Conservation (phyloP, 2,113 vertebrate genomes). For the Lipophrys pholis region DNA sequence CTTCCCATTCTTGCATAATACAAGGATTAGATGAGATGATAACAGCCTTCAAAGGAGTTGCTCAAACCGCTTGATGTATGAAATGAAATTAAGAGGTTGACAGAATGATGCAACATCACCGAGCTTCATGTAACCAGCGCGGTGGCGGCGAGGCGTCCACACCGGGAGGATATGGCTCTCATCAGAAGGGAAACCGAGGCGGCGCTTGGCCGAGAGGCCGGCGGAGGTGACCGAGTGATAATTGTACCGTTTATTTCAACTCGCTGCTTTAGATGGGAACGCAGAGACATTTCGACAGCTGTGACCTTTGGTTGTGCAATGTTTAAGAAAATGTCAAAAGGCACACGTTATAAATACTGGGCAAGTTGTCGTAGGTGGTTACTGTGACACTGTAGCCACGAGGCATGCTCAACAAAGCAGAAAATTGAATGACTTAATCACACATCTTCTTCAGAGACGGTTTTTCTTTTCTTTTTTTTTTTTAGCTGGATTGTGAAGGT, state of each 20-base stretch:
- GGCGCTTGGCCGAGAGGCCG: slow-evolving; percentile 1
- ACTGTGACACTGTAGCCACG: slow-evolving; percentile 39
- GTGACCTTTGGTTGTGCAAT: slow-evolving; percentile 46
- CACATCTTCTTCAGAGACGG: slow-evolving; percentile 32
- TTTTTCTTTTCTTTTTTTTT: not conserved
- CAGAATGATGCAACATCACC: slow-evolving; percentile 37
- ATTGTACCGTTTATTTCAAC: slow-evolving; percentile 26
- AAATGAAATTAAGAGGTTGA: slow-evolving; percentile 20
- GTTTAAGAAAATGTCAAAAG: slow-evolving; percentile 49
- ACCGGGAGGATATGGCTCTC: slow-evolving; percentile 24
- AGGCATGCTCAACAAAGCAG: slow-evolving; percentile 55
- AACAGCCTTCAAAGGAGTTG: slow-evolving; percentile 23
- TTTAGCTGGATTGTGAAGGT: slow-evolving; percentile 3
- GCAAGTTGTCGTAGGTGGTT: slow-evolving; percentile 54
- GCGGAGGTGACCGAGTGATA: not conserved
- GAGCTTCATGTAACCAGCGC: slow-evolving; percentile 21
- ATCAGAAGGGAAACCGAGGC: not conserved
- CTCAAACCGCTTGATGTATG: slow-evolving; percentile 14
- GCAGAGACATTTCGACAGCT: slow-evolving; percentile 19
- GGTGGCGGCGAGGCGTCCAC: not conserved
- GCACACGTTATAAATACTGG: slow-evolving; percentile 36
- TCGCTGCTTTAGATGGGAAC: slow-evolving; percentile 12
- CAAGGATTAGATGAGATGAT: not conserved
- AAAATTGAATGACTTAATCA: slow-evolving; percentile 61
- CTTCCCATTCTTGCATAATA: slow-evolving; percentile 1